phyloP scores from a whole-genome alignment of 2,113 vertebrate genomes.

The Pampusana beccarii region DNA sequence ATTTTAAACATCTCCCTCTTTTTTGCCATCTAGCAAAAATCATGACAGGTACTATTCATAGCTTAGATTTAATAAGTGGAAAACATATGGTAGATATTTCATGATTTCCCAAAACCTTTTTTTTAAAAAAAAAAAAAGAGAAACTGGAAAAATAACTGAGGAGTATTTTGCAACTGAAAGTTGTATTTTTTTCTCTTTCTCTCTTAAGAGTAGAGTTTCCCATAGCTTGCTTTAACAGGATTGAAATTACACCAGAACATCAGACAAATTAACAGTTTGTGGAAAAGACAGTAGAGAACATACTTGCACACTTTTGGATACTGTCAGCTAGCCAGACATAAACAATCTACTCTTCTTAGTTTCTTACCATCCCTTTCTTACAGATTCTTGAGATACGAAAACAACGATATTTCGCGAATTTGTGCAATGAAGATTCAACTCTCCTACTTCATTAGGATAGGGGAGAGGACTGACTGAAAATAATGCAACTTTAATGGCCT shows the following conservation, averaged over 20 bases:
- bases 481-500: background rate
- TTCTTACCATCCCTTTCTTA: background rate
- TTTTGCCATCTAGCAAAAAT: constrained; percentile 9
- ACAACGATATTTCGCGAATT: background rate
- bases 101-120: background rate
- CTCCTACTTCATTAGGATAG: background rate
- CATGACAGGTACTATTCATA: background rate
- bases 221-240: background rate
- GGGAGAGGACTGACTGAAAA: background rate
- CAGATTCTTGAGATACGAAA: background rate
- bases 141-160: background rate
- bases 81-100: background rate
- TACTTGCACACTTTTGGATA: background rate
- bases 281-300: background rate
- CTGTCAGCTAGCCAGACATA: background rate
- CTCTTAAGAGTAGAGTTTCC: background rate
- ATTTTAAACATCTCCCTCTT: background rate
- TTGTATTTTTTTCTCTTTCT: background rate
- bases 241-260: background rate
- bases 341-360: background rate
- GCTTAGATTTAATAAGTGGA: background rate
- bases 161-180: background rate
- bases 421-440: background rate
- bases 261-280: background rate
- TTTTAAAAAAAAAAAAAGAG: background rate